These are phyloP conservation scores for Spheniscus mendiculus DNA, from an alignment of 2,113 vertebrate genomes.

Conservation along the genomic window DNA sequence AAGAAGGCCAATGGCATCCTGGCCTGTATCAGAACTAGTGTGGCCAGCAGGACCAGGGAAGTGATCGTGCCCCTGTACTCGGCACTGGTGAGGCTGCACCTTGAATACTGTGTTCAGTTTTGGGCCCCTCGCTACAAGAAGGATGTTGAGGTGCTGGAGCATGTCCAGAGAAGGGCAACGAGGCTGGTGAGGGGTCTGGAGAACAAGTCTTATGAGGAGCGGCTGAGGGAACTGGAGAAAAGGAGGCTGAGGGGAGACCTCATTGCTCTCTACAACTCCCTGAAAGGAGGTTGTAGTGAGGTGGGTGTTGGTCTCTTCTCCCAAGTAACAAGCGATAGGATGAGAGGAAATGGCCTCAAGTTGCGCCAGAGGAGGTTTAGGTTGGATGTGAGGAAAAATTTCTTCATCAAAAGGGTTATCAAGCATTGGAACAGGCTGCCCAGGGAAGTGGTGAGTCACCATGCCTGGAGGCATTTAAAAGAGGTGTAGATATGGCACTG, in stretches of 20 bases:
- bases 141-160: neutral
- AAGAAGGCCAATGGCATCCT: neutral
- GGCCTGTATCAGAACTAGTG: neutral
- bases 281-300: neutral
- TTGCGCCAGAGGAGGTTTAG: neutral
- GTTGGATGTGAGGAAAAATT: neutral
- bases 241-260: too few relatives aligned
- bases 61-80: neutral
- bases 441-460: neutral
- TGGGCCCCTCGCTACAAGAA: neutral
- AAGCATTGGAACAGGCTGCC: neutral
- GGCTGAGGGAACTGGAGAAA: too few relatives aligned
- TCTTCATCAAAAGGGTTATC: neutral
- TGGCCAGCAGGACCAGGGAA: neutral
- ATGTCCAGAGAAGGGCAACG: neutral
- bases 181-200: too few relatives aligned
- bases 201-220: too few relatives aligned
- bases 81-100: neutral
- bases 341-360: neutral
- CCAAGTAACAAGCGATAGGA: neutral
- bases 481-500: neutral
- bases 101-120: neutral
- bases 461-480: neutral
- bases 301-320: neutral
- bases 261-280: too few relatives aligned